phyloP scores from a whole-genome alignment of 2,797 vertebrate species.

The Pteropus rufus region DNA sequence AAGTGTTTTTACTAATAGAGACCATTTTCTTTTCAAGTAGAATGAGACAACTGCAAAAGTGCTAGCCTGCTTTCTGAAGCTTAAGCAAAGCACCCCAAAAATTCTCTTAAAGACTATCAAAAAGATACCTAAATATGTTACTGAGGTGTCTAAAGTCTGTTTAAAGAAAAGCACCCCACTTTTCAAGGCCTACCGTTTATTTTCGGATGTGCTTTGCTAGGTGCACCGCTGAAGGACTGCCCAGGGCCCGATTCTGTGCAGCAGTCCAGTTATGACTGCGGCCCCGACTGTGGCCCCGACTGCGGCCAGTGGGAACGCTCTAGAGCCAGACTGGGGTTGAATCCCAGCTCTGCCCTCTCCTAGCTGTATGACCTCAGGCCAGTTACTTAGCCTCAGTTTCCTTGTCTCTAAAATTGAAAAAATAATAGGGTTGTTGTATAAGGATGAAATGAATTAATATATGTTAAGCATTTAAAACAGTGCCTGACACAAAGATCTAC shows the following conservation, averaged over 20 bases:
- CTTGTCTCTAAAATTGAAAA: background rate
- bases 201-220: background rate
- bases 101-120: background rate
- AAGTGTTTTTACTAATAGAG: background rate
- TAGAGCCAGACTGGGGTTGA: background rate
- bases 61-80: background rate
- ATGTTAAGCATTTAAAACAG: background rate
- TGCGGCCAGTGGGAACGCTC: background rate
- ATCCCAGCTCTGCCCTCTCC: background rate
- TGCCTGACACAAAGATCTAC: background rate
- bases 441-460: background rate
- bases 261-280: accelerated
- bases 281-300: background rate
- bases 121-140: background rate
- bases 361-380: background rate
- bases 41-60: background rate
- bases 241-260: background rate
- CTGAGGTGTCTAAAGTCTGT: background rate
- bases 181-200: background rate
- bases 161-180: background rate
- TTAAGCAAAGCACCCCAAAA: background rate
- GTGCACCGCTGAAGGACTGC: accelerated
- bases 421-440: background rate
- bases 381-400: background rate
- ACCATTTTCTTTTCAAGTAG: background rate